These are phyloP conservation scores for Microcebus ravelobensis DNA, from an alignment of 2,113 vertebrate species.

Conservation along the genomic window DNA sequence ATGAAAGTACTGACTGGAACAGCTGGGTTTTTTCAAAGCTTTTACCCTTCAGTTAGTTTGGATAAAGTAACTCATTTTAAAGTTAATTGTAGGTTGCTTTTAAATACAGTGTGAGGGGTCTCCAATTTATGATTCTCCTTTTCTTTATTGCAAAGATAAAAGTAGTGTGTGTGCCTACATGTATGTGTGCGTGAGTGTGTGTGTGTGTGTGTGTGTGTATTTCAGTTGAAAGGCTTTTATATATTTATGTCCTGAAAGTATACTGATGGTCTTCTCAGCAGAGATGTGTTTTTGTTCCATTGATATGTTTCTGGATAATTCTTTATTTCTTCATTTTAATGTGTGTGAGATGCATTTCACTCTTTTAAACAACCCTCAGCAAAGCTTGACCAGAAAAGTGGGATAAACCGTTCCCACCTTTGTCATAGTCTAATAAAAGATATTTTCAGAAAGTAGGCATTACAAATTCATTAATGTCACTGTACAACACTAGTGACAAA, in stretches of 20 bases:
- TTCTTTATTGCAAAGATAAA: conserved; percentile 71
- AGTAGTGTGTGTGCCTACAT: conserved; percentile 1
- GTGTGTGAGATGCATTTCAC: background rate
- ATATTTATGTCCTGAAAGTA: background rate
- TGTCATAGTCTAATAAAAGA: conserved; percentile 30
- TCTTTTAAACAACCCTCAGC: background rate
- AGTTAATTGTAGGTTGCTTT: conserved; percentile 75
- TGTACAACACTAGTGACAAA: background rate
- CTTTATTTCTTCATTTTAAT: conserved; percentile 13
- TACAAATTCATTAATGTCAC: conserved; percentile 2
- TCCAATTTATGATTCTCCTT: conserved; percentile 63
- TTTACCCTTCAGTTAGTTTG: conserved; percentile 60
- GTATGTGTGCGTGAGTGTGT: background rate
- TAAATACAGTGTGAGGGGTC: conserved; percentile 68
- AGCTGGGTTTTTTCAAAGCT: conserved; percentile 72
- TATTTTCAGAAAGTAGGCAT: background rate
- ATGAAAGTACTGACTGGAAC: conserved; percentile 51
- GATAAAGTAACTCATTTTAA: conserved; percentile 67
- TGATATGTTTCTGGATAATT: background rate
- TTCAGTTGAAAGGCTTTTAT: conserved; percentile 16
- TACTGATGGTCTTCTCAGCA: background rate
- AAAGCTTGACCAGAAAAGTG: background rate
- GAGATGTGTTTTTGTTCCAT: conserved; percentile 3
- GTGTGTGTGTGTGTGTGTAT: background rate
- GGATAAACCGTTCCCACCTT: background rate